Evolutionary conservation across 2,888 invertebrate species (phyloP), one percentile per base, ranked within the genome.

Genomic region (Acleris laterana): DNA sequence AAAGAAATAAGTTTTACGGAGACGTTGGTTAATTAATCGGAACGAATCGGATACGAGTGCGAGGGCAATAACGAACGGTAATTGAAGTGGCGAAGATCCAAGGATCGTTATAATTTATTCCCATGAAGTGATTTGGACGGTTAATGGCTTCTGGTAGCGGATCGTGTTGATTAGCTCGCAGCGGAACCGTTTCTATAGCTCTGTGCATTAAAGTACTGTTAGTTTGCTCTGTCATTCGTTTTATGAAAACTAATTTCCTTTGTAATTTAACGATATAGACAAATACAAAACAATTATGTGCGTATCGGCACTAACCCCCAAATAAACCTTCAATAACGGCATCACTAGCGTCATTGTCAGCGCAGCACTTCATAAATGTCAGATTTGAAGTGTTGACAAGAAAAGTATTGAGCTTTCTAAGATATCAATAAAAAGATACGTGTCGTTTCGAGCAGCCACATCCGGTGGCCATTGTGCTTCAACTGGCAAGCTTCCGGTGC

Each of bases 361-460:
- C 60, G 65, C 25, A 44, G 22, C 77, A 76, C 74, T 80, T 75
- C 81, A 81, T 77, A 81, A 83, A 84, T 85, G 81, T 83, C 83
- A 77, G 80, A 76, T 78, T 72, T 82, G 78, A 80, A 88, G 86
- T 87, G 85, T 85, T 77, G 87, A 87, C 84, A 85, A 84, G 86
- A 83, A 89, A 87, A 90, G 88, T 90, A 90, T 89, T 85, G 87
- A 82, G 85, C 88, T 90, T 91, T 90, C 89, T 87, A 82, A 87
- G 88, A 89, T 90, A 89, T 89, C 90, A 87, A 91, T 91, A 90
- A 90, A 91, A 90, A 88, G 91, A 93, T 93, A 93, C 88, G 93
- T 92, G 91, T 90, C 88, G 85, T 82, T 88, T 88, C 82, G 82
- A 93, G 92, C 87, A 85, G 90, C 92, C 92, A 92, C 92, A 89